Evolutionary conservation across 2,797 vertebrate species (phyloP).

Genomic region (Paedocypris micromegethes): DNA sequence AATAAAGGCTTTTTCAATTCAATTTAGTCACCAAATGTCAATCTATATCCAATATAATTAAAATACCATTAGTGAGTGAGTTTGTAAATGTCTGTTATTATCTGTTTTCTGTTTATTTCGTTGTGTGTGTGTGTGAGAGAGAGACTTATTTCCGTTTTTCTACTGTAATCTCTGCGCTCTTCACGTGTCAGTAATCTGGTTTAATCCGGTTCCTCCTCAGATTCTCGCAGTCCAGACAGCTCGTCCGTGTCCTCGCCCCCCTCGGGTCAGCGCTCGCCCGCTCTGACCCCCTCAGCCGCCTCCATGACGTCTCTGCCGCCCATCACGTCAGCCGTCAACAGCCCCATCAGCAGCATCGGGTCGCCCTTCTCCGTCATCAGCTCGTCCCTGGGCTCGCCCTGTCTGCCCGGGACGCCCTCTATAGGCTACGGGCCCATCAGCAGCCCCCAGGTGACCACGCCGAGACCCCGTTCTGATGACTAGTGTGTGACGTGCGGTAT

Average conservation of each 20-base stretch:
- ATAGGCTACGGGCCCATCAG: slow-evolving; percentile 88
- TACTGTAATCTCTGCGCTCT: too few relatives aligned
- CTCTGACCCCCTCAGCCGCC: slow-evolving; percentile 61
- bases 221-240: slow-evolving; percentile 86
- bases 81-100: too few relatives aligned
- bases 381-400: slow-evolving; percentile 86
- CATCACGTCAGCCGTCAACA: slow-evolving; percentile 66
- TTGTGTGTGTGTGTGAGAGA: too few relatives aligned
- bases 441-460: slow-evolving; percentile 79
- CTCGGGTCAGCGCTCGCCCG: slow-evolving; percentile 72
- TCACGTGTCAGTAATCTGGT: neutral
- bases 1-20: too few relatives aligned
- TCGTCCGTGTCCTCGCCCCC: slow-evolving; percentile 79
- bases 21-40: too few relatives aligned
- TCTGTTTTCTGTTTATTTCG: too few relatives aligned
- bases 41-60: too few relatives aligned
- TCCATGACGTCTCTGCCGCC: slow-evolving; percentile 70
- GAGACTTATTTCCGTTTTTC: too few relatives aligned
- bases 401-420: slow-evolving; percentile 81
- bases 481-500: too few relatives aligned
- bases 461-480: too few relatives aligned
- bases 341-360: slow-evolving; percentile 78
- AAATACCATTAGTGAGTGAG: too few relatives aligned
- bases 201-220: slow-evolving; percentile 51
- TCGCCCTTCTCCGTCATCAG: slow-evolving; percentile 91